phyloP scores from a whole-genome alignment of 2,797 vertebrate genomes.

The Oreonectes daqikongensis region DNA sequence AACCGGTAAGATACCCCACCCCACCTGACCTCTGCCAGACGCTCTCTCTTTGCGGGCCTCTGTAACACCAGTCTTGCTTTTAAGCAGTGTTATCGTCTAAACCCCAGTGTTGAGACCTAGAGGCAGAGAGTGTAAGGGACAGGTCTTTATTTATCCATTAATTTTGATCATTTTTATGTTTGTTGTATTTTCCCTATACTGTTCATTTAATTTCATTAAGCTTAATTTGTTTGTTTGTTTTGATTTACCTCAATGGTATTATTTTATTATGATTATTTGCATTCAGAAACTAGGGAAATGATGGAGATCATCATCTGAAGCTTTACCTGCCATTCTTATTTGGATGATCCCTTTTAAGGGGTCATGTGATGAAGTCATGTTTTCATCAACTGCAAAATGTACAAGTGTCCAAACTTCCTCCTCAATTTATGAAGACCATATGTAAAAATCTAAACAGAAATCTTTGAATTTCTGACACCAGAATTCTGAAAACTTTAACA shows the following conservation, averaged over 20 bases:
- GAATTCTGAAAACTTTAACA: background rate
- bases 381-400: too few relatives aligned
- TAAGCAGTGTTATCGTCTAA: background rate
- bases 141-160: constrained; percentile 52
- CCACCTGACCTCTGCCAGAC: constrained; percentile 11
- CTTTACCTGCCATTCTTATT: background rate
- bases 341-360: background rate
- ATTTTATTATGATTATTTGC: background rate
- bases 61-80: background rate
- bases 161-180: constrained; percentile 62
- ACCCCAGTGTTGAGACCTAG: background rate
- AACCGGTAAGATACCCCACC: constrained; percentile 83
- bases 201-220: constrained; percentile 10
- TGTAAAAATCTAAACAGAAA: too few relatives aligned
- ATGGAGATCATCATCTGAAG: background rate
- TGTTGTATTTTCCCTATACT: constrained; percentile 43
- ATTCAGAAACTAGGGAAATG: background rate
- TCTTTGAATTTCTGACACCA: too few relatives aligned
- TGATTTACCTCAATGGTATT: constrained; percentile 9
- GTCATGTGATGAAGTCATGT: background rate
- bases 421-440: too few relatives aligned
- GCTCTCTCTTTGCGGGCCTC: background rate
- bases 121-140: constrained; percentile 25
- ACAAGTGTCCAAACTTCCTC: background rate
- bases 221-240: constrained; percentile 4